Evolutionary conservation across 1,140 invertebrate species (phyloP).

Genomic region (Drosophila nebulosa): DNA sequence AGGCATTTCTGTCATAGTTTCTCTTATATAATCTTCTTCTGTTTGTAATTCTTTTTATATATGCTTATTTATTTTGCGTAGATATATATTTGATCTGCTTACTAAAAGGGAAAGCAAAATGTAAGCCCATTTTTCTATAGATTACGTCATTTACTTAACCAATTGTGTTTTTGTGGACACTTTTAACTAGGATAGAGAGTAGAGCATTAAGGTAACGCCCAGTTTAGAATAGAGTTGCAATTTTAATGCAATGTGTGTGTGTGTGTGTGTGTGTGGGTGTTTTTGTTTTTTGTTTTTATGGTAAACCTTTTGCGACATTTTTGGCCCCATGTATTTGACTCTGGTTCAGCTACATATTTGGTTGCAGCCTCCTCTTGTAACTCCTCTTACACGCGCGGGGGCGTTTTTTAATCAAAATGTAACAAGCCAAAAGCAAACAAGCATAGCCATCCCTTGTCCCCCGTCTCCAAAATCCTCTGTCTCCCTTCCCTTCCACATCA

Average conservation of each 20-base stretch:
- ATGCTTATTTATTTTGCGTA: too few species aligned
- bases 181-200: neutral
- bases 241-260: neutral
- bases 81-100: too few species aligned
- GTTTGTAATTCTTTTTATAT: too few species aligned
- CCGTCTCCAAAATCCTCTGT: neutral
- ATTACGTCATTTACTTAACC: neutral
- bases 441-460: slow-evolving; percentile 26
- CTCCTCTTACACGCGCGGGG: slow-evolving; percentile 65
- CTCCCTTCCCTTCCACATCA: neutral
- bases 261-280: slow-evolving; percentile 5
- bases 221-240: neutral
- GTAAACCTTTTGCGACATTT: slow-evolving; percentile 10
- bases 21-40: too few species aligned
- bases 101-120: too few species aligned
- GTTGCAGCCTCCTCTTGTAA: slow-evolving; percentile 11
- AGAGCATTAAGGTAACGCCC: slow-evolving; percentile 34
- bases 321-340: slow-evolving; percentile 7
- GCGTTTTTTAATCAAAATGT: slow-evolving; percentile 80
- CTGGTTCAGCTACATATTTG: neutral
- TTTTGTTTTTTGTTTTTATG: slow-evolving; percentile 15
- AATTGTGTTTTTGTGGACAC: neutral
- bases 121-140: too few species aligned
- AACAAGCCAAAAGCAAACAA: slow-evolving; percentile 79
- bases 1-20: too few species aligned